Conservation (phyloP, 2,888 invertebrate species). For the Ellobium chinense region DNA sequence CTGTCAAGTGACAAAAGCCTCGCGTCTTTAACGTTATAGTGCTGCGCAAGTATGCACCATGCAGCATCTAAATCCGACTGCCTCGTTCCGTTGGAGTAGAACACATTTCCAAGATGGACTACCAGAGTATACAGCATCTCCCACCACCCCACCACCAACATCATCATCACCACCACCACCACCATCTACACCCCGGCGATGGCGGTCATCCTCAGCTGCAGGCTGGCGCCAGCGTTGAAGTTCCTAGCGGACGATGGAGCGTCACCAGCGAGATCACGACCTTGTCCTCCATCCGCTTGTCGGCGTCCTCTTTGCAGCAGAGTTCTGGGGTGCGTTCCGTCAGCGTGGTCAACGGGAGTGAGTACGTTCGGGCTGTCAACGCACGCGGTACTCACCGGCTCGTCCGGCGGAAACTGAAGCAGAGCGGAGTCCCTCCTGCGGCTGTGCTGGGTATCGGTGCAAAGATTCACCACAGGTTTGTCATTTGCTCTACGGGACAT, state of each 20-base stretch:
- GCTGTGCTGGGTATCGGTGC: constrained; percentile 8
- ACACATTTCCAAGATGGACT: background rate
- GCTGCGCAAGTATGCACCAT: background rate
- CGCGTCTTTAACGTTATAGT: too few relatives aligned
- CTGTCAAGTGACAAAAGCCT: too few relatives aligned
- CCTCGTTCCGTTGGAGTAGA: background rate
- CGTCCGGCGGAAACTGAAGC: background rate
- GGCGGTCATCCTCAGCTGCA: background rate
- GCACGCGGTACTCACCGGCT: constrained; percentile 6
- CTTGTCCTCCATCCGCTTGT: background rate
- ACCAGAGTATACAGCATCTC: background rate
- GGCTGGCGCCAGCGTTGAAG: background rate
- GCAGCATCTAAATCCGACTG: background rate
- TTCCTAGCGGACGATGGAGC: constrained; percentile 25
- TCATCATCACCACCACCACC: background rate
- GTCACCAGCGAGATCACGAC: constrained; percentile 1
- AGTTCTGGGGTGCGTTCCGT: constrained; percentile 1
- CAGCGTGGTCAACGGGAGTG: constrained; percentile 19
- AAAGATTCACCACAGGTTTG: constrained; percentile 28
- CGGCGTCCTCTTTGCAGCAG: background rate
- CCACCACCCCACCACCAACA: constrained; percentile 13
- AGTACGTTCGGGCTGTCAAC: constrained; percentile 28
- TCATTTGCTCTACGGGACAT: background rate
- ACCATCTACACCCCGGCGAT: background rate
- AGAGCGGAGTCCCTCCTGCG: constrained; percentile 10